phyloP scores from a whole-genome alignment of 2,888 invertebrate genomes.

The Plutella xylostella region DNA sequence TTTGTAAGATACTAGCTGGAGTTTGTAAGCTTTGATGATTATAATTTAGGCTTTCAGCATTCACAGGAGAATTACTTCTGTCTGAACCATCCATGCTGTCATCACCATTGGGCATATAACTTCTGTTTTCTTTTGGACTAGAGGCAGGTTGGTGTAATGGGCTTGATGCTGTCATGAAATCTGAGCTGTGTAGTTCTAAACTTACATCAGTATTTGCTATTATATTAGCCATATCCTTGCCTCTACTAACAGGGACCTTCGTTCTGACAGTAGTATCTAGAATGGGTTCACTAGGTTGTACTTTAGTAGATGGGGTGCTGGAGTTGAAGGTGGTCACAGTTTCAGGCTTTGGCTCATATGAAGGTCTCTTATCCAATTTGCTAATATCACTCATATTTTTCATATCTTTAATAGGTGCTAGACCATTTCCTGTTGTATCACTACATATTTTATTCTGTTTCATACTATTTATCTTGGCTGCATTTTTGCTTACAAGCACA shows the following conservation, averaged over 20 bases:
- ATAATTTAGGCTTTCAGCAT: constrained; percentile 29
- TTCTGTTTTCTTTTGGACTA: constrained; percentile 25
- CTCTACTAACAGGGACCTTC: no score
- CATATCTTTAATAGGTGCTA: constrained; percentile 31
- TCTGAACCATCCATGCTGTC: constrained; percentile 44
- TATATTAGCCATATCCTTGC: no score
- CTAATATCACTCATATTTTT: constrained; percentile 24
- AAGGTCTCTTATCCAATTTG: constrained; percentile 36
- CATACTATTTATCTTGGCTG: constrained; percentile 41
- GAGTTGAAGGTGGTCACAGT: constrained; percentile 31
- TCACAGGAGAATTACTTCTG: constrained; percentile 42
- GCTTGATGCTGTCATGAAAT: constrained; percentile 28
- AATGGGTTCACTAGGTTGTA: constrained; percentile 25
- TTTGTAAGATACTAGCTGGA: constrained; percentile 12
- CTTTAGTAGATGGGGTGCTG: constrained; percentile 24
- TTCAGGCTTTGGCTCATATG: constrained; percentile 34
- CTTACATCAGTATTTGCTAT: no score
- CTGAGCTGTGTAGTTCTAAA: constrained; percentile 36
- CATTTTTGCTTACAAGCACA: constrained; percentile 56
- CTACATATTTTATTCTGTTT: constrained; percentile 35
- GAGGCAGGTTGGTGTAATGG: constrained; percentile 26
- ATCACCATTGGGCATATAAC: constrained; percentile 41
- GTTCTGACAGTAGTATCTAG: no score
- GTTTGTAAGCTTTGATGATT: constrained; percentile 18
- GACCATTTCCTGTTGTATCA: constrained; percentile 41